Base-by-base conservation (phyloP, 92 coral and sea anemone genomes). In the Palythoa caribaeorum region DNA sequence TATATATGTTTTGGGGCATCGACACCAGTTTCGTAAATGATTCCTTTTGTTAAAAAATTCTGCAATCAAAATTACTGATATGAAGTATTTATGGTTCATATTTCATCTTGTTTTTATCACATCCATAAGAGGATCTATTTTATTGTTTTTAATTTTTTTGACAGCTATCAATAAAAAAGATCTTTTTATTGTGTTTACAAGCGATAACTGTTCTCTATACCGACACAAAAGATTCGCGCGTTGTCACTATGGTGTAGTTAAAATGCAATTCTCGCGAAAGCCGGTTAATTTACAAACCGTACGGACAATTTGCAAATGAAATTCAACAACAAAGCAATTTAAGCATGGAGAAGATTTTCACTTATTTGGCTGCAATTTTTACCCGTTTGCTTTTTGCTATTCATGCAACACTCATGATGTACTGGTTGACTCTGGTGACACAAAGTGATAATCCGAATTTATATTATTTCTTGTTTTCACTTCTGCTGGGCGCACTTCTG, bases 341-440 rank as follows among this genome's bases (percentile, higher is more conserved):
- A n/a, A n/a, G 16, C 38, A 96, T 96, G 98, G 98, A 95, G 92
- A 83, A 91, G 78, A 93, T 96, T 80, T 96, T 96, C 36, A 92
- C 96, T 48, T 96, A 95, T 66, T 62, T 96, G 44, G 96, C 98
- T 1, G 98, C 98, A 5, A 70, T 96, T 68, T 91, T 96, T 40
- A 94, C 98, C 50, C 92, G 98, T n/a, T 89, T 96, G 16, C 78
- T 96, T 55, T 96, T 96, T 50, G 85, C 89, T 51, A 39, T 96
- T 13, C 98, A 96, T 90, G 94, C 94, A 1, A 91, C 90, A 19
- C 79, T 92, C 35, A 96, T 95, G 93, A 87, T 95, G 75, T 95
- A 94, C 90, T 95, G 98, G 98, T 85, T 96, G 40, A 94, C 90
- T 75, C 83, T 87, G 21, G 91, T 95, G 69, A 93, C 93, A 75